Percentiles rank a stretch among this genome's conserved stretches.
phyloP scores from a whole-genome alignment of 2,888 invertebrate genomes.

The Nephrotoma appendiculata region DNA sequence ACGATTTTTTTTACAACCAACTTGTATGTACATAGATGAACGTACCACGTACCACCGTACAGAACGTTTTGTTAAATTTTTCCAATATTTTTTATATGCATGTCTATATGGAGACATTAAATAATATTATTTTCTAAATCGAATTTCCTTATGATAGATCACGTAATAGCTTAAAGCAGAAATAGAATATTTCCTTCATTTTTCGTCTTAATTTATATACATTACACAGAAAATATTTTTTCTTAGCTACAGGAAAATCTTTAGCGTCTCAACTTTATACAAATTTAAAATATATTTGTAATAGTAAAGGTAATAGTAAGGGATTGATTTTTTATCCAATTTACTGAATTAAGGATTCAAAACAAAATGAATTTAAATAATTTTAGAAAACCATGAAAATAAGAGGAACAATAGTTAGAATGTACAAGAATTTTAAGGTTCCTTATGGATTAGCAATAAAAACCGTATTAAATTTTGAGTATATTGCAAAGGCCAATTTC shows the following conservation, averaged over 20 bases:
- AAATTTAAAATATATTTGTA: no score
- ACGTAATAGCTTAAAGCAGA: not conserved
- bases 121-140: not conserved
- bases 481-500: no score
- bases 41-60: not conserved
- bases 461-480: no score
- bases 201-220: not conserved
- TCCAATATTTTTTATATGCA: not conserved
- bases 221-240: not conserved
- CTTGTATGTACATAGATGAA: not conserved
- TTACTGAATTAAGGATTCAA: no score
- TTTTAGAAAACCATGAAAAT: no score
- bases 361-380: no score
- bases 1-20: not conserved
- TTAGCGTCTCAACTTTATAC: no score
- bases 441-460: no score
- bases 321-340: no score
- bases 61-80: not conserved
- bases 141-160: not conserved
- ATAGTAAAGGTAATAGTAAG: no score
- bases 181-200: not conserved
- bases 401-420: no score
- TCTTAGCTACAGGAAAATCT: not conserved
- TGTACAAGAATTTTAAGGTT: no score
- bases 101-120: not conserved